Conservation (phyloP, 2,797 vertebrate genomes). For the Hyperoplus immaculatus region DNA sequence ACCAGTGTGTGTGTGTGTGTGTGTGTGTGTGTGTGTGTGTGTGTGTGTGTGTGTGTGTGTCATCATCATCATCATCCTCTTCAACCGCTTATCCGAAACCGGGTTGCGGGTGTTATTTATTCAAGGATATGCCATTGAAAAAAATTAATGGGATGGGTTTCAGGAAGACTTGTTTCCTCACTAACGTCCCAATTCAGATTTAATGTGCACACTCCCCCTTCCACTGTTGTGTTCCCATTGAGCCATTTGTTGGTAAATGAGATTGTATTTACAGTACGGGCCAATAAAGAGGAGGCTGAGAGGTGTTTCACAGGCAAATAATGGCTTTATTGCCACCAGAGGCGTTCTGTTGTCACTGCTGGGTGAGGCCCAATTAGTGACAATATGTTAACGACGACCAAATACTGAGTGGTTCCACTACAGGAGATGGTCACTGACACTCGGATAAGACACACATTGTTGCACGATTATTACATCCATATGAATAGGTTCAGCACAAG, state of each 20-base stretch:
- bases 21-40: too few relatives aligned
- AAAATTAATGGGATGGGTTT: neutral
- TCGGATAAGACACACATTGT: neutral
- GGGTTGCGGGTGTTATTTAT: too few relatives aligned
- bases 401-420: slow-evolving; percentile 38
- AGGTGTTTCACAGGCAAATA: slow-evolving; percentile 70
- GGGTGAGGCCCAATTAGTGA: slow-evolving; percentile 70
- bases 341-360: slow-evolving; percentile 71
- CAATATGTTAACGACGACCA: slow-evolving; percentile 63
- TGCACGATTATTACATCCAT: neutral
- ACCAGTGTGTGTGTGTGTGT: too few relatives aligned
- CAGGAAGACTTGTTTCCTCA: neutral
- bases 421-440: neutral
- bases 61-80: too few relatives aligned
- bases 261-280: slow-evolving; percentile 68
- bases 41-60: too few relatives aligned
- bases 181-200: slow-evolving; percentile 8
- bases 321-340: slow-evolving; percentile 79
- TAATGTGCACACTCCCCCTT: neutral
- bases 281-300: slow-evolving; percentile 63
- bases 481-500: neutral
- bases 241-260: slow-evolving; percentile 68
- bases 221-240: slow-evolving; percentile 44
- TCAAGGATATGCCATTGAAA: neutral
- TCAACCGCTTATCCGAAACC: too few relatives aligned